Evolutionary conservation across 2,113 vertebrate genomes (phyloP).

Genomic region (Pachyramphus minor): DNA sequence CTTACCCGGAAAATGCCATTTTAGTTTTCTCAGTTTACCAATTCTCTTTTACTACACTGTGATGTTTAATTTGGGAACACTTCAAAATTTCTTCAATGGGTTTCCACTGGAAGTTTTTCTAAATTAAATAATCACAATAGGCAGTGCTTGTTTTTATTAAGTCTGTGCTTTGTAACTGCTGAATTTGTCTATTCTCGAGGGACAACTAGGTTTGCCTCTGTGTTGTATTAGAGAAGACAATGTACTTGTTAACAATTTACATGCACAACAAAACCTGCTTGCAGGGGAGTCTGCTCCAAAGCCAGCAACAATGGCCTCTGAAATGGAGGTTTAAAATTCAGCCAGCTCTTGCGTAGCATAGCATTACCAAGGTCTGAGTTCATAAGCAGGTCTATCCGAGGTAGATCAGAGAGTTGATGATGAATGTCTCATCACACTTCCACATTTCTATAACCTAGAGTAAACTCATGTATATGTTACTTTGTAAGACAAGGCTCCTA

Average conservation of each 20-base stretch:
- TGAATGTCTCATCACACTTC: not conserved
- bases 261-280: not conserved
- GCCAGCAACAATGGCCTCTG: not conserved
- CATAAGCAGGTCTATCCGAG: not conserved
- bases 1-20: not conserved
- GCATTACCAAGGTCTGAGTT: accelerated
- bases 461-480: not conserved
- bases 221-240: not conserved
- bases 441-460: not conserved
- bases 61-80: not conserved
- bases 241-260: not conserved
- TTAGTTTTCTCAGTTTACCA: not conserved
- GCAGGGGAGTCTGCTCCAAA: not conserved
- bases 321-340: not conserved
- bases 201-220: not conserved
- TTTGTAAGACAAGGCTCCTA: not conserved
- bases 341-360: accelerated
- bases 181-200: not conserved
- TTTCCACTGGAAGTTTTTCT: not conserved
- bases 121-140: not conserved
- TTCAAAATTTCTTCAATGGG: not conserved
- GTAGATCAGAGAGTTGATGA: not conserved
- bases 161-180: not conserved
- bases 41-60: not conserved
- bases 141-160: not conserved